Base-by-base conservation (phyloP, 2,888 invertebrate genomes). In the Rhamnusium bicolor region DNA sequence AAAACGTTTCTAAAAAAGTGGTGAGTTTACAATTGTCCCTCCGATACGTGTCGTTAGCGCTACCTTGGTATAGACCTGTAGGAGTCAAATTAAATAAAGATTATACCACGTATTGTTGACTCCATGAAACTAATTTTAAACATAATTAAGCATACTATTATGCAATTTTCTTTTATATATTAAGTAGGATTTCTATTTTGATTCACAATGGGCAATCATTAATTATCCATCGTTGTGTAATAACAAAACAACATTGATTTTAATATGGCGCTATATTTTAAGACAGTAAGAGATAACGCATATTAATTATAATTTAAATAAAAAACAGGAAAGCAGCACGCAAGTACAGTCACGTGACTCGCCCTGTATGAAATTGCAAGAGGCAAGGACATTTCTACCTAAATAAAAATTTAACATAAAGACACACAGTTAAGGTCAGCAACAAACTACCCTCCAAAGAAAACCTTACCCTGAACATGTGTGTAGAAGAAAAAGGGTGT, bases 61-160 rank as follows among this genome's bases (percentile, higher is more conserved):
- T 40, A n/a, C 40, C 40, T 40, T 40, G n/a, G 40, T 32, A 10
- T 58, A 19, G 16, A 16, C 69, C 46, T 54, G 69, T 63, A 54
- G 62, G 69, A 70, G 69, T 54, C 40, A 32, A 54, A 54, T 62
- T 70, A 70, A 61, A 49, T 46, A 61, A 58, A 47, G 40, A 70
- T 63, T 67, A 67, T 27, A 16, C 69, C 46, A 62, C 69, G 62
- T 62, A 63, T 63, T 70, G 56, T 70, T 63, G 56, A 56, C 56
- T 46, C 29, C 63, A 63, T 16, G 56, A 70, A 62, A 70, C 62
- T 54, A 62, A 70, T 70, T 62, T 70, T 18, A 56, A 63, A 19
- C 27, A 54, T 54, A 70, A 51, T 61, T 62, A 62, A 53, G 21
- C 21, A 62, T 62, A 18, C 4, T 40, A 54, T 70, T 70, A 62